Base-by-base conservation (phyloP, 2,797 vertebrate genomes). In the Poeciliopsis gracilis region DNA sequence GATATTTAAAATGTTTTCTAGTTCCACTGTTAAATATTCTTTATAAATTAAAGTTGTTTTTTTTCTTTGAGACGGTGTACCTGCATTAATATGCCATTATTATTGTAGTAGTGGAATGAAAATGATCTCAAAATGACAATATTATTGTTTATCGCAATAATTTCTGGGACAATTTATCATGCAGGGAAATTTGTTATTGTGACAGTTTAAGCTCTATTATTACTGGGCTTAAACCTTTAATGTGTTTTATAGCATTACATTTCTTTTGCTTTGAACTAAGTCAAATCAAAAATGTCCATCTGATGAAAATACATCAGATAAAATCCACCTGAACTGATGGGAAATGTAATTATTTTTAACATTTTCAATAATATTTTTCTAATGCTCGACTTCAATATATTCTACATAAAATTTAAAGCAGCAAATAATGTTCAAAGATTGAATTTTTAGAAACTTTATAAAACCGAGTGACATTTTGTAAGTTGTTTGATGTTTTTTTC, bases 401-500 rank as follows among this genome's bases (percentile, higher is more conserved):
- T 20, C 33, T 20, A 9, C 4, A 4, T 23, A 1, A 41, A 12
- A 67, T 41, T 20, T 67, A 20, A 25, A 38, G 61, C 33, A 66
- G 33, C 61, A 36, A 66, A 38, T 33, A 66, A 23, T 38, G 30
- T 63, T 36, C 61, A 36, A 66, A 66, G 16, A 63, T 63, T 18
- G 6, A 25, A 12, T 45, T 25, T n/a, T 36, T 57, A 5, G 1
- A n/a, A 55, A 23, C 0, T 63, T 11, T 30, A 8, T 46, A 51
- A 67, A 10, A 45, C 6, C 9, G 5, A 41, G 28, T 63, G 16
- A 9, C 51, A 23, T 81, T 45, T 55, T 55, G 7, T 3, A 38
- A 1, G 23, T 11, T 66, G 8, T 11, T 55, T 1, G 12, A 55
- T 88, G 86, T 87, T 90, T 86, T 82, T 72, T 93, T 95, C 96